Evolutionary conservation across 2,797 vertebrate genomes (phyloP), one percentile per base, ranked within the genome.

Genomic region (Sardinella longiceps): DNA sequence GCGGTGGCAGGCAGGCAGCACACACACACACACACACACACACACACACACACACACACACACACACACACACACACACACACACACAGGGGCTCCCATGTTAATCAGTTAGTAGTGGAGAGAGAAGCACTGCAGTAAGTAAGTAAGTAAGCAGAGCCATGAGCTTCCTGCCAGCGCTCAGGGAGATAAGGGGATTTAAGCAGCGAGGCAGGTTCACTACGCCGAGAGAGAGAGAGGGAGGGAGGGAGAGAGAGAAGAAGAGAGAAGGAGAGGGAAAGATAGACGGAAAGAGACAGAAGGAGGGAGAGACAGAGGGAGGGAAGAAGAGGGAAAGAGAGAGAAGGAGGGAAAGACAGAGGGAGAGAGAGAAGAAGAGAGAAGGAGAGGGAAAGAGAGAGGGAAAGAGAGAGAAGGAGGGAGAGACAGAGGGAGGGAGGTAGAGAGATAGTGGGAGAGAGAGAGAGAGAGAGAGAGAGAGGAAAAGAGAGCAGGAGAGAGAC

Each of bases 391-490:
- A 23, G 23, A 58, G 20, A 6, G 20, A 58, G n/a, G 9, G 20
- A 48, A 11, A 48, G 46, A 53, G 51, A 53, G 18, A 53, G 5
- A 20, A 2, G 58, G 12, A 60, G 51, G 7, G 20, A 14, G 11
- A 53, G 74, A 37, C 48, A 51, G 1, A 53, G 18, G 20, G 5
- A 60, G 10, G 0, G 60, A 30, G 25, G 11, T 1, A 14, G 28
- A 2, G 50, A 15, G 50, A 2, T 2, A 2, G 11, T 4, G 11
- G 5, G 11, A 5, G 23, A 7, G 11, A 50, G 80, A 43, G 6
- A 80, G 66, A 14, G n/a, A 86, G 82, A 20, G 81, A 25, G 58
- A 10, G 23, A 7, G 58, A 63, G 58, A 80, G 66, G 6, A 14
- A 86, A 80, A 20, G 81, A 25, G 58, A 10, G 23, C 3, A n/a